phyloP scores from a whole-genome alignment of 1,140 invertebrate species.

The Leptopilina clavipes region DNA sequence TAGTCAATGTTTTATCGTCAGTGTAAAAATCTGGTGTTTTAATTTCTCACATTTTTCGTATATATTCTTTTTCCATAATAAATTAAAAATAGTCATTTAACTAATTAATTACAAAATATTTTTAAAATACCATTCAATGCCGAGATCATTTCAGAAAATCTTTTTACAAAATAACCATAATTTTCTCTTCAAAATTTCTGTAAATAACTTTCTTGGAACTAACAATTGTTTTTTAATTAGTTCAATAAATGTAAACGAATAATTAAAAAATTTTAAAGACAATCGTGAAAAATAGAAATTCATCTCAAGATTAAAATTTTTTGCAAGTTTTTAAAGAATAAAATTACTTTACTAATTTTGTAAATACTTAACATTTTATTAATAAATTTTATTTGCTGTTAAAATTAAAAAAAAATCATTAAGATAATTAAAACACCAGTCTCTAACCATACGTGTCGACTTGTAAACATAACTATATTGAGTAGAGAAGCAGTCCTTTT shows the following conservation, averaged over 20 bases:
- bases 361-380: background rate
- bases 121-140: no score
- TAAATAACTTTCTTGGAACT: no score
- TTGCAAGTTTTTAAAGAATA: no score
- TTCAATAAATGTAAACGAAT: no score
- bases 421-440: constrained; percentile 43
- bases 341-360: background rate
- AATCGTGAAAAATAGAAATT: no score
- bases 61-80: background rate
- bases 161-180: constrained; percentile 35
- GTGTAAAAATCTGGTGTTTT: constrained; percentile 52
- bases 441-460: constrained; percentile 41
- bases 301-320: no score
- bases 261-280: no score
- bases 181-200: constrained; percentile 33
- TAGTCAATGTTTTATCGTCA: constrained; percentile 44
- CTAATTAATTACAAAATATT: no score
- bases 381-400: no score
- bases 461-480: constrained; percentile 42
- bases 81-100: background rate
- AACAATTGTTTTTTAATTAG: no score
- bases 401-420: background rate
- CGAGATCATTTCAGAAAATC: background rate
- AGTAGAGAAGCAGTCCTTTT: constrained; percentile 7
- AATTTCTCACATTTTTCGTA: constrained; percentile 24